Evolutionary conservation across 2,113 vertebrate genomes (phyloP).

Genomic region (Hepsetus odoe): DNA sequence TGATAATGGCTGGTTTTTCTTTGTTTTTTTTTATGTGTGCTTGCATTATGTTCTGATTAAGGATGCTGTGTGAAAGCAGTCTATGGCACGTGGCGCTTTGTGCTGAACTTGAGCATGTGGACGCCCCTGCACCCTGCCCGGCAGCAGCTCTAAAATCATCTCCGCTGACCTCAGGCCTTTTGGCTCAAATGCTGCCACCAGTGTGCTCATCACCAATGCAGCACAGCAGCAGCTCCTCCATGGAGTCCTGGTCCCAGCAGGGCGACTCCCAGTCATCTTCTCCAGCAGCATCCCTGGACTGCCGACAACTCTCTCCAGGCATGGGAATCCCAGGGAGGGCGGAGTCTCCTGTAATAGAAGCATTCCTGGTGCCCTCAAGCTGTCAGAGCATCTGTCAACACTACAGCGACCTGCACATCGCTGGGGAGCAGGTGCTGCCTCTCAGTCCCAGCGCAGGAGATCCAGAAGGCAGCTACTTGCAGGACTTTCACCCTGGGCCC

Average conservation of each 20-base stretch:
- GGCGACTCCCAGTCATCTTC: neutral
- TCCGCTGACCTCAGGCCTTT: slow-evolving; percentile 41
- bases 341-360: slow-evolving; percentile 67
- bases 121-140: slow-evolving; percentile 41
- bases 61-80: slow-evolving; percentile 91
- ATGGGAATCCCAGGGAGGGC: slow-evolving; percentile 68
- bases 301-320: slow-evolving; percentile 69
- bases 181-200: slow-evolving; percentile 56
- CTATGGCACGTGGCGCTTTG: slow-evolving; percentile 80
- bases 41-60: slow-evolving; percentile 55
- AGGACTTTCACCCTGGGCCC: slow-evolving; percentile 74
- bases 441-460: slow-evolving; percentile 74
- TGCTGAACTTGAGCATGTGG: slow-evolving; percentile 60
- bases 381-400: slow-evolving; percentile 95
- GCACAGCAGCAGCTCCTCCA: slow-evolving; percentile 44
- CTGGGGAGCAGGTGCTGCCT: slow-evolving; percentile 89
- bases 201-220: slow-evolving; percentile 62
- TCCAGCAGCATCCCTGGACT: slow-evolving; percentile 10
- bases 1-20: no score
- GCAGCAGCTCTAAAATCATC: slow-evolving; percentile 63
- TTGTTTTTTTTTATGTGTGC: no score
- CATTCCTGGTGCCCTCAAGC: slow-evolving; percentile 89
- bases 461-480: slow-evolving; percentile 69
- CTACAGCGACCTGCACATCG: slow-evolving; percentile 93
- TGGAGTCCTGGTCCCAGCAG: slow-evolving; percentile 3